Evolutionary conservation across 2,113 vertebrate genomes (phyloP), one percentile per base, ranked within the genome.

Genomic region (Paramormyrops kingsleyae): DNA sequence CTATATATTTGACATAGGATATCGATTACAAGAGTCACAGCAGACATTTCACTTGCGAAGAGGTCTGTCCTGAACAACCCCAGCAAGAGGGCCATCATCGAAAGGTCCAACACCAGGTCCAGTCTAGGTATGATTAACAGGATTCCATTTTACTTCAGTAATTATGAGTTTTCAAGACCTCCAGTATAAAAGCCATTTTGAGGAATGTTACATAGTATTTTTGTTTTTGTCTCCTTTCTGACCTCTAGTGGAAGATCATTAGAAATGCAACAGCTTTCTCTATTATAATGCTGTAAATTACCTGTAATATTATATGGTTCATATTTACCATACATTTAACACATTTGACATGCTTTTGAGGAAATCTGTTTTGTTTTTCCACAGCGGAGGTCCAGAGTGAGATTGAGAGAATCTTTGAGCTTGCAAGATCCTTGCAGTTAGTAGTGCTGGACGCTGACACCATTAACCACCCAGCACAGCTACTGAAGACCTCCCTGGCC

Each of bases 31-130:
- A 96, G 98, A 93, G 99, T 99, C 94, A 99, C 98, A 88, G 99
- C 99, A 93, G 99, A 99, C 96, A 99, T 99, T 95, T 99, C 99
- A 90, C 96, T 99, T 92, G 99, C 99, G 93, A 99, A 99, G 96
- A 97, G 99, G 94, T 99, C 99, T 92, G 98, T 99, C 91, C 97
- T 99, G 89, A 99, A 99, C 91, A 99, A 99, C 95, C 98, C 99
- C 83, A 99, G 98, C 97, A 99, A 99, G 96, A 97, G 98, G 93
- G 97, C 97, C 90, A 98, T 99, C 94, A 99, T 99, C 89, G 99
- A 99, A 94, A 96, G 98, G 92, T 99, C 98, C 74, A 99, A 98
- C 94, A 99, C 98, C 87, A 95, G 99, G 88, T 98, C 98, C 96
- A 99, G 97, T 93, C 95, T 99, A 88, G 99, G 98, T 99, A 97